Conservation (phyloP, 2,113 vertebrate species). For the Empidonax alnorum region DNA sequence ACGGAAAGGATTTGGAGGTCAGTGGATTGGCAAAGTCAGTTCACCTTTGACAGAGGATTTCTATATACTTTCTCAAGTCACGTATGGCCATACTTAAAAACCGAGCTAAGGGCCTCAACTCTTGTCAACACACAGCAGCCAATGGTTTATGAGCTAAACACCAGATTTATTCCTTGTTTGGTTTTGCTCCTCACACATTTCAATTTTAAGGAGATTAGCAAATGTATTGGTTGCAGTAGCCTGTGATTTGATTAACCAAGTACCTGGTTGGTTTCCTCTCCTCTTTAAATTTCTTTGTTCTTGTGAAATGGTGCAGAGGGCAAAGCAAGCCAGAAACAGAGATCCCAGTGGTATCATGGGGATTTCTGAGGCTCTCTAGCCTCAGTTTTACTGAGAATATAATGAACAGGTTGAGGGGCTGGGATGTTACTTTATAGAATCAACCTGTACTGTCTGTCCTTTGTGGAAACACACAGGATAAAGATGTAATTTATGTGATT, state of each 20-base stretch:
- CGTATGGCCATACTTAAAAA: neutral
- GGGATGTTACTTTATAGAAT: neutral
- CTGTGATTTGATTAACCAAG: neutral
- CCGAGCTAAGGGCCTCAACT: neutral
- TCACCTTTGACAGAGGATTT: neutral
- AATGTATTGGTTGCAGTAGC: neutral
- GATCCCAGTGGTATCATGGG: neutral
- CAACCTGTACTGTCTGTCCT: neutral
- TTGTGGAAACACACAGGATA: neutral
- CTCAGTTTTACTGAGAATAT: neutral
- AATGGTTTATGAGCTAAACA: neutral
- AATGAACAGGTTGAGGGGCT: neutral
- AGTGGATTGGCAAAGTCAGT: neutral
- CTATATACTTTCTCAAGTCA: neutral
- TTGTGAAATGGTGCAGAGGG: neutral
- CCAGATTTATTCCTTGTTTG: neutral
- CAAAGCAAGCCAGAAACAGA: neutral
- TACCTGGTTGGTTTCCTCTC: neutral
- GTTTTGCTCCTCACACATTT: neutral
- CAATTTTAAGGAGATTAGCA: neutral
- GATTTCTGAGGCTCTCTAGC: neutral
- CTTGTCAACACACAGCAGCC: neutral
- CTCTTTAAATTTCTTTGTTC: neutral
- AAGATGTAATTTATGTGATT: neutral
- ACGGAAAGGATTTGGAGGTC: neutral